These are phyloP conservation scores for Charina bottae DNA, from an alignment of 2,113 vertebrate genomes.

Conservation along the genomic window DNA sequence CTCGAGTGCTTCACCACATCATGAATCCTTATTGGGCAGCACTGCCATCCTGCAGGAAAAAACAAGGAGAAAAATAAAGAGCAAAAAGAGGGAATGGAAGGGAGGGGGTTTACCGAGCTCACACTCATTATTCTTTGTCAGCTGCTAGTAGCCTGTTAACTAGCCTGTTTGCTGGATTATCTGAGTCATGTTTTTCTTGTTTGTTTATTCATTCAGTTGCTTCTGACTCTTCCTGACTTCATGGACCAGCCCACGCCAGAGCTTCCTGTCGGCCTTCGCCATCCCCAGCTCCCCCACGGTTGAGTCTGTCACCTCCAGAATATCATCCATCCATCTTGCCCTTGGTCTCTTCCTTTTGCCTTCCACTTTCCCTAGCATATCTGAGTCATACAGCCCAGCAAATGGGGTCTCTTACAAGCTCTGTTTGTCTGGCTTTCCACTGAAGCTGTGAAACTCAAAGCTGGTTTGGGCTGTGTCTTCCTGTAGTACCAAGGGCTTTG, in stretches of 20 bases:
- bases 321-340: too few species aligned
- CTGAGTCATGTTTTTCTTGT: too few species aligned
- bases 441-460: not conserved
- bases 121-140: not conserved
- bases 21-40: not conserved
- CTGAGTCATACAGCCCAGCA: slow-evolving; percentile 31
- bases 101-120: not conserved
- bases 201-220: too few species aligned
- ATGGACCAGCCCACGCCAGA: too few species aligned
- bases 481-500: not conserved
- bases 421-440: not conserved
- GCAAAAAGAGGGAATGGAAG: not conserved
- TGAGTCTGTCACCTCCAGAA: too few species aligned
- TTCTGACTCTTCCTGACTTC: too few species aligned
- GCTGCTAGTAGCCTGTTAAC: slow-evolving; percentile 15
- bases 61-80: not conserved
- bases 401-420: slow-evolving; percentile 8
- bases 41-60: not conserved
- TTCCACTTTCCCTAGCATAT: too few species aligned
- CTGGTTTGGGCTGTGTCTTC: slow-evolving; percentile 4
- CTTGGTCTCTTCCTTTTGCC: too few species aligned
- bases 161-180: not conserved
- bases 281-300: too few species aligned
- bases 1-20: not conserved
- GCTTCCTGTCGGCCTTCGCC: too few species aligned